A percentile compares a stretch with the other conserved stretches of the same genome.
Conservation (phyloP, 2,113 vertebrate genomes). For the Amphiprion percula region DNA sequence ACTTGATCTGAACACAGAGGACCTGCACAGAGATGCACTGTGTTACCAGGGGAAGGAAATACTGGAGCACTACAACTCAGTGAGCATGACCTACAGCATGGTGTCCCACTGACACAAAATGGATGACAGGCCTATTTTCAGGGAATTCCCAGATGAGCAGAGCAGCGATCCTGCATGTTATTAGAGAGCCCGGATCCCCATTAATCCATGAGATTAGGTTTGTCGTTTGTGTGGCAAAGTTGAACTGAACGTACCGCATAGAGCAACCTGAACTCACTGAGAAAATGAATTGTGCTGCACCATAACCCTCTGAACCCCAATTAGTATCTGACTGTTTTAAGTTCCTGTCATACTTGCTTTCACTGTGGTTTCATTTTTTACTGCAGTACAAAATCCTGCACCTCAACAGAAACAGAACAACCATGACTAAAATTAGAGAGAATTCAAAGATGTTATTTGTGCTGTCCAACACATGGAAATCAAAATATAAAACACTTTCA, state of each 20-base stretch:
- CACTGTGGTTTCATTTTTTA: no score
- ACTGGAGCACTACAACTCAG: neutral
- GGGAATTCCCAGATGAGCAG: conserved; percentile 22
- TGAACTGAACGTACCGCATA: neutral
- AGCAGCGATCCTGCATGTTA: neutral
- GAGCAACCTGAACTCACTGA: neutral
- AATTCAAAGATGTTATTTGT: no score
- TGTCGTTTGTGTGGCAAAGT: neutral
- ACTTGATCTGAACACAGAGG: conserved; percentile 98
- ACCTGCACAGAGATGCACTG: conserved; percentile 84
- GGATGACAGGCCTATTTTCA: conserved; percentile 24
- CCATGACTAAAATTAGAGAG: no score
- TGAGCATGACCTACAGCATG: neutral
- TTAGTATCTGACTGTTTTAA: no score
- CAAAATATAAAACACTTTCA: no score
- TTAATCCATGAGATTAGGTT: neutral
- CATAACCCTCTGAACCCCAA: no score
- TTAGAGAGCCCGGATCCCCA: conserved; percentile 9
- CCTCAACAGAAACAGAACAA: no score
- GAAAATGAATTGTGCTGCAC: no score
- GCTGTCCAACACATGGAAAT: no score
- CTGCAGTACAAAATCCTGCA: no score
- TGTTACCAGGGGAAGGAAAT: neutral
- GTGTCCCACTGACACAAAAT: conserved; percentile 52
- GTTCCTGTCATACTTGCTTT: no score